Evolutionary conservation across 2,888 invertebrate species (phyloP).

Genomic region (Drosophila putrida): DNA sequence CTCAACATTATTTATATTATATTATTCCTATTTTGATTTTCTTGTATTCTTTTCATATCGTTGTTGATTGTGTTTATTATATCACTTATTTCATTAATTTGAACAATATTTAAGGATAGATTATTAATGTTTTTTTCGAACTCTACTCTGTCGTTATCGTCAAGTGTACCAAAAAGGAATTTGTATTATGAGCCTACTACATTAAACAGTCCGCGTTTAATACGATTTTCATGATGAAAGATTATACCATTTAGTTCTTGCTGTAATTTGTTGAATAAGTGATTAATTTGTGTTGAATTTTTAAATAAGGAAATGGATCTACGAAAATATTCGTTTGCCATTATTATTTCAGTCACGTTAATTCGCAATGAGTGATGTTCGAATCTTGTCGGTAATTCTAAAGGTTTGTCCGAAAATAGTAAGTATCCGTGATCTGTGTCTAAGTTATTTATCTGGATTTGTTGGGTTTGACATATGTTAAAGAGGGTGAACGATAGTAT

Average conservation of each 20-base stretch:
- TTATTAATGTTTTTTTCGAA: constrained; percentile 3
- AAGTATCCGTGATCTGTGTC: neutral
- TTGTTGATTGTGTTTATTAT: neutral
- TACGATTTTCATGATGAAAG: neutral
- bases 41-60: neutral
- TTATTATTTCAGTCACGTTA: constrained; percentile 6
- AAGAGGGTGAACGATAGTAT: neutral
- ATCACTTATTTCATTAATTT: constrained; percentile 12
- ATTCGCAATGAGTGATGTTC: neutral
- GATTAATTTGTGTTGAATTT: neutral
- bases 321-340: neutral
- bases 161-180: constrained; percentile 3
- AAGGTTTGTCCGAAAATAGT: neutral
- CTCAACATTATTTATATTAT: neutral
- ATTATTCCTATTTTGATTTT: no score
- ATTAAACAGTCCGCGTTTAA: constrained; percentile 4
- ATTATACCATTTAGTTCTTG: constrained; percentile 9
- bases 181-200: neutral
- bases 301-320: neutral
- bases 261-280: constrained; percentile 3
- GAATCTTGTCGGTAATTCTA: neutral
- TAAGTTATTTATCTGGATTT: neutral
- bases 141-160: constrained; percentile 2
- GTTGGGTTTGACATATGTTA: neutral
- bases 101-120: neutral